Conservation (phyloP, 2,113 vertebrate genomes). For the Carettochelys insculpta region DNA sequence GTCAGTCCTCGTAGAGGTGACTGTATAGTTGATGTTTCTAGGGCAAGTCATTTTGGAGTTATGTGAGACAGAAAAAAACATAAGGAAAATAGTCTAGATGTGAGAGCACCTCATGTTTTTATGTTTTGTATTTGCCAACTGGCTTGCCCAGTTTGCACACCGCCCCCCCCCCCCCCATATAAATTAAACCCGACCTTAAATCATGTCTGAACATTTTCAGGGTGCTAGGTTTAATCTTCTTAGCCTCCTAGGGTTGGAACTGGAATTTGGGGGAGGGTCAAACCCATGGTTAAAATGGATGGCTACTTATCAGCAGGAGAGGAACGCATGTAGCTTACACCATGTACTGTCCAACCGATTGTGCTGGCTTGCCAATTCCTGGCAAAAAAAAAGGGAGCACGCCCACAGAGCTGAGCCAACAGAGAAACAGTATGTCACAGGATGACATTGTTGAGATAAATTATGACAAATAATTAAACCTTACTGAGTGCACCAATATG, state of each 20-base stretch:
- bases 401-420: fast-evolving
- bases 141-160: background rate
- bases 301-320: background rate
- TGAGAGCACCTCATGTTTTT: background rate
- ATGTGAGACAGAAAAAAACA: background rate
- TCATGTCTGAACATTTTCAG: background rate
- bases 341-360: background rate
- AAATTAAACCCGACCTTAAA: background rate
- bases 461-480: constrained; percentile 4
- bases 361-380: background rate
- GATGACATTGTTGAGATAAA: background rate
- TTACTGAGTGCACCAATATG: constrained; percentile 22
- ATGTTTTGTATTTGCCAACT: background rate
- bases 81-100: background rate
- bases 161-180: too few relatives aligned
- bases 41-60: background rate
- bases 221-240: background rate
- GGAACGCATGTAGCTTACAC: constrained; percentile 1
- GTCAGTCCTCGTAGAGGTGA: background rate
- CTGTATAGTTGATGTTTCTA: background rate
- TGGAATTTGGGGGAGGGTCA: background rate
- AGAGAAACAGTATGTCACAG: background rate
- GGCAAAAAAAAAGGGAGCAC: background rate
- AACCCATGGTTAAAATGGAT: background rate
- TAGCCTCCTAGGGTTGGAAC: too few relatives aligned